These are phyloP conservation scores for Eptesicus fuscus DNA, from an alignment of 2,113 vertebrate species.

Conservation along the genomic window DNA sequence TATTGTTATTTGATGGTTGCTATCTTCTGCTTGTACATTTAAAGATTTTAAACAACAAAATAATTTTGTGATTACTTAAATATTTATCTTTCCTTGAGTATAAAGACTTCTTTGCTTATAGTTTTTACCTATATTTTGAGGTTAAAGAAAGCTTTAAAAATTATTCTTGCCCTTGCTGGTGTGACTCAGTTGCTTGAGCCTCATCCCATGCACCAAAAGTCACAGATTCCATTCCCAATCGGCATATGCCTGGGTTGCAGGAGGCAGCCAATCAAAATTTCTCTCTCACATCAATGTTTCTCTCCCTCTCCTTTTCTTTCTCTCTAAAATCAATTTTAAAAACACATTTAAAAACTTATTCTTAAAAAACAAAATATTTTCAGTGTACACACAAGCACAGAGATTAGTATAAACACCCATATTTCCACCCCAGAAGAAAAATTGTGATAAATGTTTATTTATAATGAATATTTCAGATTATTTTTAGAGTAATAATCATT, in stretches of 20 bases:
- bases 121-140: background rate
- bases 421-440: background rate
- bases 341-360: too few relatives aligned
- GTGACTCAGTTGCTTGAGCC: too few relatives aligned
- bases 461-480: background rate
- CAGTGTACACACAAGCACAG: background rate
- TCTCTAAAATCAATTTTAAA: background rate
- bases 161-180: background rate
- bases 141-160: background rate
- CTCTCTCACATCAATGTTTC: too few relatives aligned
- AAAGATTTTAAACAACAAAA: conserved; percentile 20
- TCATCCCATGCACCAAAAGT: too few relatives aligned
- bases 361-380: background rate
- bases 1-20: background rate
- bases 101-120: background rate
- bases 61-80: background rate
- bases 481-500: conserved; percentile 8
- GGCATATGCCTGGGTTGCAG: too few relatives aligned
- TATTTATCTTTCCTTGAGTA: background rate
- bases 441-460: background rate
- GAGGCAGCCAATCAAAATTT: too few relatives aligned
- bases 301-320: too few relatives aligned
- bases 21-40: background rate
- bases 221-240: too few relatives aligned
- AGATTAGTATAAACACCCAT: background rate